Base-by-base conservation (phyloP, 1,140 invertebrate species). In the Phymorhynchus buccinoides region DNA sequence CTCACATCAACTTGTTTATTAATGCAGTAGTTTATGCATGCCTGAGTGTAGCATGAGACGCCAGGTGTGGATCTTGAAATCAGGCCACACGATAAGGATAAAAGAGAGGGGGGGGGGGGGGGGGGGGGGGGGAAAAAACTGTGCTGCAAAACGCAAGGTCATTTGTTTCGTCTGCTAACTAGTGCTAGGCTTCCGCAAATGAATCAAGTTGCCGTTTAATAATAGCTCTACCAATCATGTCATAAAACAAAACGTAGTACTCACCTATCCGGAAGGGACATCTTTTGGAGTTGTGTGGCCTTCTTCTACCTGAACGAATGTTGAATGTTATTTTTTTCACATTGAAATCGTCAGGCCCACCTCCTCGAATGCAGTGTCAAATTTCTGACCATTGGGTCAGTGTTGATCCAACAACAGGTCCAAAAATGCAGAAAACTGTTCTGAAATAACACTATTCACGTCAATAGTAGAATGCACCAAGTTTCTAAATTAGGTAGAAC, bases 201-300 rank as follows among this genome's bases (percentile, higher is more conserved):
- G n/a, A n/a, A n/a, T n/a, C n/a, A n/a, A n/a, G n/a, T n/a, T n/a
- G n/a, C n/a, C n/a, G n/a, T n/a, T n/a, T n/a, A n/a, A n/a, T n/a
- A n/a, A n/a, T n/a, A n/a, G n/a, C n/a, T n/a, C n/a, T n/a, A n/a
- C n/a, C n/a, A n/a, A n/a, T n/a, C n/a, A n/a, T 48, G 18, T 48
- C 6, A 48, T 9, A 48, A 48, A 6, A 18, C 7, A 48, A 48
- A 48, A 48, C 18, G 6, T 48, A 9, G 44, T 18, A 73, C 84
- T 85, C 66, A 85, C 84, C 84, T 78, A 35, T 85, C 84, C 71
- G 84, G 62, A 9, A 85, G 56, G 42, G 84, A 85, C 84, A 85
- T 85, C 71, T 52, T 75, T 1, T 37, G 52, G 18, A 48, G 44
- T 9, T 48, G n/a, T n/a, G n/a, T n/a, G n/a, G 66, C 32, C 68